Percentiles rank a stretch among this genome's conserved stretches.
Evolutionary conservation across 2,797 vertebrate species (phyloP).

Genomic region (Bradypodion ventrale): DNA sequence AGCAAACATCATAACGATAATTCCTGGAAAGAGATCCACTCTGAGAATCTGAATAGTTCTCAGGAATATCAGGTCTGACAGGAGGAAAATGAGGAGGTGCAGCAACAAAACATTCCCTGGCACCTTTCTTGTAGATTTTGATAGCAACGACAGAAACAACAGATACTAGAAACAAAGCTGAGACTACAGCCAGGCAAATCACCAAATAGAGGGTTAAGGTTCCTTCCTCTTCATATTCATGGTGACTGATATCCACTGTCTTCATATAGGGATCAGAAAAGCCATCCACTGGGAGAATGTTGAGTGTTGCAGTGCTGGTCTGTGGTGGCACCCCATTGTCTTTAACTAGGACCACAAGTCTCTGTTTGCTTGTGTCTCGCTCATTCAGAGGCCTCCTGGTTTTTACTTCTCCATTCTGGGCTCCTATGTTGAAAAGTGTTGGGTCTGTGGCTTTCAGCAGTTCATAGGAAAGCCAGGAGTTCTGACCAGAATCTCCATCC

Average conservation of each 20-base stretch:
- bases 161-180: conserved; percentile 63
- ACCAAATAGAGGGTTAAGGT: conserved; percentile 63
- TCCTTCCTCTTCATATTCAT: conserved; percentile 42
- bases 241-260: not conserved
- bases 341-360: conserved; percentile 17
- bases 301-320: conserved; percentile 29
- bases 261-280: conserved; percentile 20
- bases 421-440: conserved; percentile 35
- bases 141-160: conserved; percentile 56
- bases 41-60: conserved; percentile 16
- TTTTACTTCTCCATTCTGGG: conserved; percentile 47
- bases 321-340: conserved; percentile 70
- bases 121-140: conserved; percentile 46
- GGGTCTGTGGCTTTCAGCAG: conserved; percentile 43
- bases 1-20: conserved; percentile 56
- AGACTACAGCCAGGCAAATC: conserved; percentile 65
- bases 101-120: not conserved
- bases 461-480: conserved; percentile 61
- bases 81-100: conserved; percentile 12
- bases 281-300: conserved; percentile 25
- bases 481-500: conserved; percentile 70
- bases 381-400: conserved; percentile 21
- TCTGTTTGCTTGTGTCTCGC: conserved; percentile 25
- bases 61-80: not conserved
- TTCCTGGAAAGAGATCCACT: conserved; percentile 34